phyloP scores from a whole-genome alignment of 2,797 vertebrate genomes.

The Crax fasciolata region DNA sequence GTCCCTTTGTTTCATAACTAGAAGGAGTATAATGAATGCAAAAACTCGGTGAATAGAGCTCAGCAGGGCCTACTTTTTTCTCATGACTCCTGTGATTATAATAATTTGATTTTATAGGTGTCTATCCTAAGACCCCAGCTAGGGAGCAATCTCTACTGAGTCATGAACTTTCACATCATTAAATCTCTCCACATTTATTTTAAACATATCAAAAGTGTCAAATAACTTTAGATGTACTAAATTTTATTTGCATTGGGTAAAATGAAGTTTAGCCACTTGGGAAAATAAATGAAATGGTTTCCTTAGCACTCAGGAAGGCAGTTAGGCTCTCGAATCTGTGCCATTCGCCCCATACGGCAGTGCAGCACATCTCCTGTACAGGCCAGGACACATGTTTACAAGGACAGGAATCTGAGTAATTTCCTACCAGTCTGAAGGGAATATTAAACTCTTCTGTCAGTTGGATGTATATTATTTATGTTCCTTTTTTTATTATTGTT shows the following conservation, averaged over 20 bases:
- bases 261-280: conserved; percentile 41
- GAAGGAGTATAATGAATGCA: conserved; percentile 75
- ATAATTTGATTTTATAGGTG: conserved; percentile 83
- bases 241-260: conserved; percentile 75
- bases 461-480: conserved; percentile 78
- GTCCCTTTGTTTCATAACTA: conserved; percentile 65
- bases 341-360: background rate
- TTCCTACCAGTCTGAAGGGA: conserved; percentile 71
- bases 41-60: conserved; percentile 72
- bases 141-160: conserved; percentile 80
- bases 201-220: conserved; percentile 79
- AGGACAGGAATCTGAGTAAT: conserved; percentile 77
- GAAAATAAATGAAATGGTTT: conserved; percentile 4
- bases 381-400: conserved; percentile 66
- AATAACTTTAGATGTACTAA: conserved; percentile 68
- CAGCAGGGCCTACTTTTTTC: conserved; percentile 64
- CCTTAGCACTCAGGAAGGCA: background rate
- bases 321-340: background rate
- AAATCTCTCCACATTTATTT: conserved; percentile 80
- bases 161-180: conserved; percentile 82
- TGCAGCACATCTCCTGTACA: background rate
- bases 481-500: conserved; percentile 76
- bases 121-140: conserved; percentile 75
- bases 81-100: conserved; percentile 78
- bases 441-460: conserved; percentile 82